phyloP scores from a whole-genome alignment of 2,888 invertebrate species.

The Xylophagus ater region DNA sequence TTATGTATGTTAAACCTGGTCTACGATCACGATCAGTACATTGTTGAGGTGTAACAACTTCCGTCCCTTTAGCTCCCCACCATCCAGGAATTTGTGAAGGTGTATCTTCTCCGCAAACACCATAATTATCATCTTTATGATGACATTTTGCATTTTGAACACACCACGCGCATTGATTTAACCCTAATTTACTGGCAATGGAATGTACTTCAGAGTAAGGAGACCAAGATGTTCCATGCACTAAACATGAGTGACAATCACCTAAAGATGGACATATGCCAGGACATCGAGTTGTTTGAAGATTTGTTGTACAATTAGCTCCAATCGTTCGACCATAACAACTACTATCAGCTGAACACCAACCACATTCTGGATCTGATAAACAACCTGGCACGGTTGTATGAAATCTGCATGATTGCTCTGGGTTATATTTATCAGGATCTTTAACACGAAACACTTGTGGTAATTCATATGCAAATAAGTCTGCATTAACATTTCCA shows the following conservation, averaged over 20 bases:
- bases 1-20: slow-evolving; percentile 79
- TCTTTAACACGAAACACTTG: slow-evolving; percentile 65
- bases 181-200: slow-evolving; percentile 64
- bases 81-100: slow-evolving; percentile 74
- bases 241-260: slow-evolving; percentile 83
- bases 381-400: slow-evolving; percentile 67
- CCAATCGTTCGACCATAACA: slow-evolving; percentile 79
- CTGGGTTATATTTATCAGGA: slow-evolving; percentile 55
- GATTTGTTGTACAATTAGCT: slow-evolving; percentile 80
- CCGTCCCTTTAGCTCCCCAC: slow-evolving; percentile 80
- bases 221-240: slow-evolving; percentile 47
- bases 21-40: slow-evolving; percentile 69
- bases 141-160: slow-evolving; percentile 87
- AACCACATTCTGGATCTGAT: slow-evolving; percentile 87
- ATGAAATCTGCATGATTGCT: slow-evolving; percentile 64
- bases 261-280: slow-evolving; percentile 82
- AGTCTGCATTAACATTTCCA: slow-evolving; percentile 80
- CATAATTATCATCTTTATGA: slow-evolving; percentile 63
- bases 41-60: slow-evolving; percentile 59
- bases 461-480: slow-evolving; percentile 77
- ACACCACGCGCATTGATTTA: slow-evolving; percentile 84
- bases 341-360: slow-evolving; percentile 75
- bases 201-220: slow-evolving; percentile 37
- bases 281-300: slow-evolving; percentile 77
- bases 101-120: slow-evolving; percentile 76